phyloP scores from a whole-genome alignment of 2,113 vertebrate species.

The Peromyscus maniculatus region DNA sequence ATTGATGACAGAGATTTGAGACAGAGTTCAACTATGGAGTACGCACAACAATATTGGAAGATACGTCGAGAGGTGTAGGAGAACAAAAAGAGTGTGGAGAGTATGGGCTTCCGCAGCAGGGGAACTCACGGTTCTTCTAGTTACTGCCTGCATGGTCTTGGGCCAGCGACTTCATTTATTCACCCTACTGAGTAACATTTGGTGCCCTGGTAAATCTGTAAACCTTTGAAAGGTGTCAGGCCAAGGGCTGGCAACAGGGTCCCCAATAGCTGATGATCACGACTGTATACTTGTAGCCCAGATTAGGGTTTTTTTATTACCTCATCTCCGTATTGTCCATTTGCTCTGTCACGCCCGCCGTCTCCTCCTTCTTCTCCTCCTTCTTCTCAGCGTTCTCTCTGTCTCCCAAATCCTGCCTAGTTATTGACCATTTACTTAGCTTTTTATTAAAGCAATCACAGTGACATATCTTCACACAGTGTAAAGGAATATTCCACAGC shows the following conservation, averaged over 20 bases:
- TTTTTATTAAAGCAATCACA: too few relatives aligned
- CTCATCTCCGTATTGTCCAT: too few relatives aligned
- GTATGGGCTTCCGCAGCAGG: not conserved
- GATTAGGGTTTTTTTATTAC: too few relatives aligned
- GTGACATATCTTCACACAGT: too few relatives aligned
- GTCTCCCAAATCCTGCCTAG: too few relatives aligned
- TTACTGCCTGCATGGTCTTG: not conserved
- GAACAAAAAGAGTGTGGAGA: not conserved
- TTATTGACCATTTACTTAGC: too few relatives aligned
- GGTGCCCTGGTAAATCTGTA: conserved; percentile 2
- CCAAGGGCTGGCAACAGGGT: not conserved
- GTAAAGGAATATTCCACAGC: too few relatives aligned
- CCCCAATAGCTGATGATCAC: not conserved
- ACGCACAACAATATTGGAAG: not conserved
- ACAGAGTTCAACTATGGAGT: not conserved
- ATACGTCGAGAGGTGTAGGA: not conserved
- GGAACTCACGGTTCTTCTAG: not conserved
- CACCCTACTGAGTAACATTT: not conserved
- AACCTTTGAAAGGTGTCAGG: not conserved
- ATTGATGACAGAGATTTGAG: not conserved
- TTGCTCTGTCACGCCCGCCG: too few relatives aligned
- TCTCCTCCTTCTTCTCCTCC: too few relatives aligned
- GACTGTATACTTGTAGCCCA: not conserved
- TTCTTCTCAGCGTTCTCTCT: too few relatives aligned
- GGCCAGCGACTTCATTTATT: not conserved